Base-by-base conservation (phyloP, 2,113 vertebrate species). In the Oreochromis tanganicae region DNA sequence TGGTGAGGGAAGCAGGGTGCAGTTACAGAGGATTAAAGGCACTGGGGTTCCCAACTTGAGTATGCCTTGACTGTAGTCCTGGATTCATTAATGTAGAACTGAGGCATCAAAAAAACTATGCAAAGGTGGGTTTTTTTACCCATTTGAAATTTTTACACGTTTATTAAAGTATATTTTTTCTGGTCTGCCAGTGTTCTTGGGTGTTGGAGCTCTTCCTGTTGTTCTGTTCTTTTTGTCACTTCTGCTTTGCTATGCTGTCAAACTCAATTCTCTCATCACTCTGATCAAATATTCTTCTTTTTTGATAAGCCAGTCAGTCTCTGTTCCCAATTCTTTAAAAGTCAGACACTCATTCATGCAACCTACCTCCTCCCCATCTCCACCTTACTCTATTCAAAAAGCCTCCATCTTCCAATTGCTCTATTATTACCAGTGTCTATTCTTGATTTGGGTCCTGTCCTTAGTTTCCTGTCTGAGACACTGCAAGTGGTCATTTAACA, bases 1-100 rank as follows among this genome's bases (percentile, higher is more conserved):
- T 73, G 27, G 81, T 50, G 54, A 87, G 81, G 38, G 79, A 73
- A 68, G 82, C 86, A 63, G 86, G 34, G 66, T 82, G 80, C 66
- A 75, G 86, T 59, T 88, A 92, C 68, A 85, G 80, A 82, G 87
- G 86, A 93, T 92, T 81, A 88, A 86, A 94, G 80, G 46, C 36
- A 81, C 16, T 29, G 13, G 52, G 59, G 59, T 38, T 80, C 83
- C 38, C 6, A 56, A 79, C 38, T 54, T 19, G n/a, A 89, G 63
- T 80, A 66, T 88, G 38, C 11, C 56, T 78, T 66, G 46, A 84
- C 48, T 82, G 48, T 38, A 21, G 75, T 82, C 54, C 66, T 16
- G 78, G 21, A 87, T 80, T 84, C 68, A 82, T 90, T 63, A 84
- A 48, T 12, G 38, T 55, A 27, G 54, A 71, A 82, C 46, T 48